Evolutionary conservation across 2,797 vertebrate genomes (phyloP), one percentile per base, ranked within the genome.

Genomic region (Lutjanus campechanus): DNA sequence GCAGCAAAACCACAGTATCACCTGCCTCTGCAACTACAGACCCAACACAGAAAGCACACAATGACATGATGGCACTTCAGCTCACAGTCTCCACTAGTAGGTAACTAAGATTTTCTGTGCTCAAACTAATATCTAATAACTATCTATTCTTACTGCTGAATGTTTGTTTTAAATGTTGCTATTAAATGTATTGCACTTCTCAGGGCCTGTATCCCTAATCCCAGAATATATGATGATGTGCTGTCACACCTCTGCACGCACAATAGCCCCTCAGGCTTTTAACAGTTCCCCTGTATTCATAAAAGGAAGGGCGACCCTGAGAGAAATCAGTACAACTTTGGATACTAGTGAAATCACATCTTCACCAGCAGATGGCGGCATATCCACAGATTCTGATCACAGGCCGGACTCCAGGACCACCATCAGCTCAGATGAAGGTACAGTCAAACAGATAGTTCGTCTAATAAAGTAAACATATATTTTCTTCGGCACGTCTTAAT

Each of bases 351-450:
- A 22, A 44, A 5, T 47, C 60, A 20, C 4, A 43, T 54, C 16
- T 65, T 61, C 16, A 50, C 66, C 85, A 81, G 25, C 66, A 88
- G 87, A 53, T 82, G 83, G 72, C 10, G 25, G 25, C 60, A 73
- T 11, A 62, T 25, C 11, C 65, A 77, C 68, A 67, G 56, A 44
- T 51, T 66, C n/a, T 11, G 0, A 40, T 4, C 40, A 43, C 22
- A 40, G 11, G 43, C 29, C 44, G 2, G 5, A 15, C 8, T 55
- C 8, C 11, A 13, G 13, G 12, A 49, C 36, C 15, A 62, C 46
- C 36, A 40, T 61, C 19, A 44, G 40, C 43, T 20, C 19, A n/a
- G 3, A 44, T 7, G 20, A 44, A 66, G 69, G 51, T 53, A 56
- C 17, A 55, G n/a, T 63, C 19, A 54, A 40, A 40, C 5, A 36